These are phyloP conservation scores for Sepioteuthis lessoniana DNA, from an alignment of 2,888 invertebrate genomes.

Conservation along the genomic window DNA sequence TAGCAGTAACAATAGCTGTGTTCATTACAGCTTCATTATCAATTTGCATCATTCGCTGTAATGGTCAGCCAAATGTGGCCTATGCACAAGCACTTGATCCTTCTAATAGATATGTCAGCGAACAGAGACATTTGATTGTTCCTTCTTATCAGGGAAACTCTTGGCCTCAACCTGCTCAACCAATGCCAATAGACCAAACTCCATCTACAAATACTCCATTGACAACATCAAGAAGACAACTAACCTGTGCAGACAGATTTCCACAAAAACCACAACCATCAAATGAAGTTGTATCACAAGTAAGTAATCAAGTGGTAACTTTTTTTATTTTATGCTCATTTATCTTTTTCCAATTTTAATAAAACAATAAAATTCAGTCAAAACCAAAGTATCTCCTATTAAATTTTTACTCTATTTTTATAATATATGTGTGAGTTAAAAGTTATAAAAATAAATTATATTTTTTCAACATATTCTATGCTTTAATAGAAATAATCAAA, in stretches of 20 bases:
- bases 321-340: neutral
- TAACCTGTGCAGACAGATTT: neutral
- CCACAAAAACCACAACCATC: neutral
- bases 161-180: neutral
- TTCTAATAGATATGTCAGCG: neutral
- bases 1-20: neutral
- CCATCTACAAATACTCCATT: neutral
- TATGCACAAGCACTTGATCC: neutral
- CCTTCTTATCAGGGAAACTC: neutral
- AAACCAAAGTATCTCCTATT: too few relatives aligned
- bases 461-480: too few relatives aligned
- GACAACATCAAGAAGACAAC: neutral
- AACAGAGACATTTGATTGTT: neutral
- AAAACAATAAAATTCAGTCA: too few relatives aligned
- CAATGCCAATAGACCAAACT: neutral
- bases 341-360: neutral
- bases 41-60: conserved; percentile 11
- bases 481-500: too few relatives aligned
- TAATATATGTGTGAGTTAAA: too few relatives aligned
- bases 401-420: too few relatives aligned
- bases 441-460: too few relatives aligned
- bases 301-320: neutral
- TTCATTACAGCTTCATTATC: neutral
- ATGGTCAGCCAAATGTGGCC: neutral
- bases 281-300: neutral